Evolutionary conservation across 2,888 invertebrate species (phyloP).

Genomic region (Neoaliturus tenellus): DNA sequence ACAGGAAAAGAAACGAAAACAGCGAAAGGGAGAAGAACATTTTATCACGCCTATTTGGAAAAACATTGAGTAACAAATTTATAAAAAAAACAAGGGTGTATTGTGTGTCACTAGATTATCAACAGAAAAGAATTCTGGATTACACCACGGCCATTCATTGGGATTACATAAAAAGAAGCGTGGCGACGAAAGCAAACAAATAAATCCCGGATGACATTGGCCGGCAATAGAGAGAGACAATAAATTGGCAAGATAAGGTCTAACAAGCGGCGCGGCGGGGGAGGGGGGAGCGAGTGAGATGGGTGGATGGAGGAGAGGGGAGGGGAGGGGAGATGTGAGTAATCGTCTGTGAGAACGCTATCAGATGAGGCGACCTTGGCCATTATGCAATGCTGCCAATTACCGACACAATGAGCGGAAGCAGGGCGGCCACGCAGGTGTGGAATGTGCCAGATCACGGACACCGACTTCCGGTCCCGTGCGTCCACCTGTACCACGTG

Average conservation of each 20-base stretch:
- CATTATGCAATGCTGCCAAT: slow-evolving; percentile 37
- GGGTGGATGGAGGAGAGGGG: no score
- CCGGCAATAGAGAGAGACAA: slow-evolving; percentile 4
- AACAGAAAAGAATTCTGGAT: no score
- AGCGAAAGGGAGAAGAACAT: no score
- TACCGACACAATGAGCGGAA: slow-evolving; percentile 42
- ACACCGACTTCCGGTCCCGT: slow-evolving; percentile 40
- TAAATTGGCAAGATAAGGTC: background rate
- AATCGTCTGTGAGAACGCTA: slow-evolving; percentile 30
- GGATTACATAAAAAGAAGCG: background rate
- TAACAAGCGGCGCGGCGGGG: background rate
- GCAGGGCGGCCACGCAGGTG: slow-evolving; percentile 44
- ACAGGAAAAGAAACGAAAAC: no score
- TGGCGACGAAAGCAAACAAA: background rate
- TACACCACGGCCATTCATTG: background rate
- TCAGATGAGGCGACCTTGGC: slow-evolving; percentile 45
- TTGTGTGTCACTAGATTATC: no score
- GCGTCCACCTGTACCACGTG: background rate
- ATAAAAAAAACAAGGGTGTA: no score
- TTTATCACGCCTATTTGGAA: no score
- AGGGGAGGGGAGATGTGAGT: slow-evolving; percentile 1
- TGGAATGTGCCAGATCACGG: slow-evolving; percentile 50
- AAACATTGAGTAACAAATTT: no score
- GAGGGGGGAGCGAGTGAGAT: no score
- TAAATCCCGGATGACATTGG: background rate